A percentile compares a stretch with the other conserved stretches of the same genome.
Evolutionary conservation across 2,797 vertebrate genomes (phyloP).

Genomic region (Chanos chanos): DNA sequence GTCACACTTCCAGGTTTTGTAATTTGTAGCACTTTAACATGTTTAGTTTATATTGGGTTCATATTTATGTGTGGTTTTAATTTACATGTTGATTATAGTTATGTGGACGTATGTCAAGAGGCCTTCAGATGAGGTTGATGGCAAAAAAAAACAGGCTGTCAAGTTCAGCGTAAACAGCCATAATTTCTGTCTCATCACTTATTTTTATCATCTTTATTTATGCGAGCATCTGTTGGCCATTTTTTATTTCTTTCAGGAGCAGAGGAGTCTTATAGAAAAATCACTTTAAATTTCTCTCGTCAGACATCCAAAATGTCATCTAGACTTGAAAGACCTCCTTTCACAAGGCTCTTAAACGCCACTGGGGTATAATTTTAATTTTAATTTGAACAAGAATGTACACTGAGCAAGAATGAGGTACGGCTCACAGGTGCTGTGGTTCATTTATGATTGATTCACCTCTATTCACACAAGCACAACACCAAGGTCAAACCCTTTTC

Average conservation of each 20-base stretch:
- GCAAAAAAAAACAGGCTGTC: slow-evolving; percentile 21
- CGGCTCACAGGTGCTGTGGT: no score
- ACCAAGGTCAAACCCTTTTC: no score
- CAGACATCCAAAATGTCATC: no score
- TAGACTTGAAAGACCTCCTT: no score
- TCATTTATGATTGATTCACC: no score
- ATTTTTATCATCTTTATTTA: slow-evolving; percentile 23
- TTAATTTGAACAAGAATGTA: no score
- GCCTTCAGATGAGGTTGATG: slow-evolving; percentile 31
- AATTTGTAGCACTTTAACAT: not conserved
- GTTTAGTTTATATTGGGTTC: not conserved
- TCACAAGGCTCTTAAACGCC: no score
- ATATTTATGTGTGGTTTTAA: slow-evolving; percentile 20
- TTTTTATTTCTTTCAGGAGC: slow-evolving; percentile 11
- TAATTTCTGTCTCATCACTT: slow-evolving; percentile 16
- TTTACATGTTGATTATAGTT: slow-evolving; percentile 41
- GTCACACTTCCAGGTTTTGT: no score
- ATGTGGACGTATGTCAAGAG: slow-evolving; percentile 13
- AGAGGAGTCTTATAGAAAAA: slow-evolving; percentile 3
- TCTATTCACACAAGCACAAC: no score
- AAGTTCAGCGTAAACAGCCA: slow-evolving; percentile 24
- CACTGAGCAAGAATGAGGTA: no score
- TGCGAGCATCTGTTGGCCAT: slow-evolving; percentile 4
- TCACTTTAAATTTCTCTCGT: no score
- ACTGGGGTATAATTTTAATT: no score